phyloP scores from a whole-genome alignment of 1,140 invertebrate species.

The Paralvinella palmiformis region DNA sequence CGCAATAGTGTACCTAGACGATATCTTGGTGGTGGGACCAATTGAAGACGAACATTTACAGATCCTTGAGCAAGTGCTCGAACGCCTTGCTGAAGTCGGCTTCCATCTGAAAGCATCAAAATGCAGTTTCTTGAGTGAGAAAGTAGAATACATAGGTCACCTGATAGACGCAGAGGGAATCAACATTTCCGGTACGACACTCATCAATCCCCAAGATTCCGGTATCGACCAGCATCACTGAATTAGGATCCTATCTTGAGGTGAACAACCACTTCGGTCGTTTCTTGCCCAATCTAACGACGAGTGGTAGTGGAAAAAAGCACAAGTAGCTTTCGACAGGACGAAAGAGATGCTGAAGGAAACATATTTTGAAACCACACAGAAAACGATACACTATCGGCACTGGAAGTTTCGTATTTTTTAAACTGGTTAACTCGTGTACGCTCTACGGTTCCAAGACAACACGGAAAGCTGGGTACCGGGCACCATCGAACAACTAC shows the following conservation, averaged over 20 bases:
- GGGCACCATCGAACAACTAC: no score
- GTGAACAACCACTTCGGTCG: not conserved
- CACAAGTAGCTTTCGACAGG: not conserved
- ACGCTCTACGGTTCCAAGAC: no score
- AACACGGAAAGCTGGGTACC: no score
- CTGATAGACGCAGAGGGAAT: not conserved
- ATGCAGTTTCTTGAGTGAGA: conserved; percentile 4
- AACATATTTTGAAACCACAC: not conserved
- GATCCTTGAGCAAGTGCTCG: conserved; percentile 7
- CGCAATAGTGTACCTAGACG: conserved; percentile 19
- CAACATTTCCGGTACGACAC: not conserved
- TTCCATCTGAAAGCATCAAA: conserved; percentile 6
- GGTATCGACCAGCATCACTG: not conserved
- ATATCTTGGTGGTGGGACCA: conserved; percentile 22
- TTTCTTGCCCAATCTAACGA: conserved; percentile 11
- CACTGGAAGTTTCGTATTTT: no score
- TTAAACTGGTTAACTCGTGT: no score
- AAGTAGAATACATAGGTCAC: conserved; percentile 14
- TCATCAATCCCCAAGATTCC: not conserved
- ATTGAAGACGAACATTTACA: conserved; percentile 18
- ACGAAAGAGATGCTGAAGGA: conserved; percentile 6
- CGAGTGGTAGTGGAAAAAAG: not conserved
- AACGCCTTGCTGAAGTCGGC: conserved; percentile 6
- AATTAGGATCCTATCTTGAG: conserved; percentile 4
- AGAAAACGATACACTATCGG: no score